Evolutionary conservation across 2,113 vertebrate species (phyloP).

Genomic region (Mustela nigripes): DNA sequence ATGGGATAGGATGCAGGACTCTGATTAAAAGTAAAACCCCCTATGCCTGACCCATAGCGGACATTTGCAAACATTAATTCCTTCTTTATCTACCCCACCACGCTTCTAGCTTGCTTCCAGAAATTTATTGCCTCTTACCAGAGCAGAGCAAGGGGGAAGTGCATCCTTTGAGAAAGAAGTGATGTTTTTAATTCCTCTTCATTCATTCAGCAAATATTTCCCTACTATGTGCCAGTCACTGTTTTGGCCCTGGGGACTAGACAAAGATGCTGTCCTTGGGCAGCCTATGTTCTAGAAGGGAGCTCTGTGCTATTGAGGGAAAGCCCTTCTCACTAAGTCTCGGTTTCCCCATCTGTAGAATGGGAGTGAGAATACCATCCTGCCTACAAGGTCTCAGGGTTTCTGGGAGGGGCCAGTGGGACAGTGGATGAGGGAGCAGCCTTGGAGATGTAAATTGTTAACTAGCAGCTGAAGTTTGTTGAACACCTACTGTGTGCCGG

Average conservation of each 20-base stretch:
- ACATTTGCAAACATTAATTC: not conserved
- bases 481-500: not conserved
- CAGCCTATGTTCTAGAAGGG: not conserved
- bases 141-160: rapidly evolving
- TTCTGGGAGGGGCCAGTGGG: not conserved
- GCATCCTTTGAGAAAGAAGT: no score
- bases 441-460: rapidly evolving
- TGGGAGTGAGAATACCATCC: not conserved
- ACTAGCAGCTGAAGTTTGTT: no score
- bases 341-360: not conserved
- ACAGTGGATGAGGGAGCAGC: not conserved
- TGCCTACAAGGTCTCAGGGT: no score
- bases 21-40: not conserved
- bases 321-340: not conserved
- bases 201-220: not conserved
- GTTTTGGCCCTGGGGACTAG: not conserved
- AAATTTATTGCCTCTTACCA: not conserved
- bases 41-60: not conserved
- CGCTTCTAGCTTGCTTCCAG: no score
- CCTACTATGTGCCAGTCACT: not conserved
- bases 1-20: not conserved
- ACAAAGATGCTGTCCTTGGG: not conserved
- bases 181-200: not conserved
- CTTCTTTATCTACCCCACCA: not conserved
- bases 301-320: not conserved